phyloP scores from a whole-genome alignment of 2,888 invertebrate species.

The Hesperia comma region DNA sequence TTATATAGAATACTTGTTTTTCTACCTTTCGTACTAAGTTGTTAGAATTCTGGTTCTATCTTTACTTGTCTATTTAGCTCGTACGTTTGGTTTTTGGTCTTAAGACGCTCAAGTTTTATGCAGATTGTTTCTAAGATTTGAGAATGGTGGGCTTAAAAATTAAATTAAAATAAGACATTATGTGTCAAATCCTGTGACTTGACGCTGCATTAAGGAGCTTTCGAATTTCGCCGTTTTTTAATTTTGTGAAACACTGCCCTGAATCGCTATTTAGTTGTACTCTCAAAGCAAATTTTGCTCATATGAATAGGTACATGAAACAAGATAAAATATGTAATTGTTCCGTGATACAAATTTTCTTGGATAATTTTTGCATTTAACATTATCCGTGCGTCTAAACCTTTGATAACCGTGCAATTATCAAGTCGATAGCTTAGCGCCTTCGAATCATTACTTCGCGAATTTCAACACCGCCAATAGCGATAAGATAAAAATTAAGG shows the following conservation, averaged over 20 bases:
- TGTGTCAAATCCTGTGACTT: too few species aligned
- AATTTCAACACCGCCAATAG: conserved; percentile 7
- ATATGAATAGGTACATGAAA: neutral
- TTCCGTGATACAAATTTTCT: neutral
- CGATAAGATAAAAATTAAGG: conserved; percentile 15
- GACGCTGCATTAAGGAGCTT: too few species aligned
- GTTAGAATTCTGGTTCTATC: too few species aligned
- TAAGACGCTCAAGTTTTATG: too few species aligned
- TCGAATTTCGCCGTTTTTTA: neutral
- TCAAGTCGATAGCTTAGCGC: conserved; percentile 21
- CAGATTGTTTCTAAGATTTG: too few species aligned
- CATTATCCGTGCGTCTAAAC: neutral
- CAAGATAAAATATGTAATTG: neutral
- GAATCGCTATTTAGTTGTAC: neutral
- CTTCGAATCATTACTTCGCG: conserved; percentile 1
- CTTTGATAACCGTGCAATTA: conserved; percentile 15
- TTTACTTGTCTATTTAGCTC: too few species aligned
- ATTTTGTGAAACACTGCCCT: neutral
- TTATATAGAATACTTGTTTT: neutral
- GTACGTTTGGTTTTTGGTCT: too few species aligned
- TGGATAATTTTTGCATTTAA: conserved; percentile 1
- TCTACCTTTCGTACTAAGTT: too few species aligned
- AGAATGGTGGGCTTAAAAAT: too few species aligned
- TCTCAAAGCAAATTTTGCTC: neutral
- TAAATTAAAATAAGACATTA: too few species aligned